Base-by-base conservation (phyloP, 1,140 invertebrate species). In the Ceratitis capitata region DNA sequence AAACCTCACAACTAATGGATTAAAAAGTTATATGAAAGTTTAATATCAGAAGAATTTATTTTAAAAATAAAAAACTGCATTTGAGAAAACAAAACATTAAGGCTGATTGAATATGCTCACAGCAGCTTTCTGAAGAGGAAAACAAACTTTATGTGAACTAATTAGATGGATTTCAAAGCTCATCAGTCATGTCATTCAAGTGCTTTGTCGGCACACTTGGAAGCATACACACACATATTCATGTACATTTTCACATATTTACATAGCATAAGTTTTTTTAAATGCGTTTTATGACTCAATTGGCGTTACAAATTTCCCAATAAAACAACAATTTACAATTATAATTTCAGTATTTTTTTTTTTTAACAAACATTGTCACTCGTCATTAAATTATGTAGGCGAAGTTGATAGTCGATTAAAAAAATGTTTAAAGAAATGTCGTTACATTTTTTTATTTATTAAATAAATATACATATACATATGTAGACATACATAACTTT, bases 301-400 rank as follows among this genome's bases (percentile, higher is more conserved):
- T 45, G 69, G 69, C 69, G 69, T 78, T 78, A 78, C 69, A 78
- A 78, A 47, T 78, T 74, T 78, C 42, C 45, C 32, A 26, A 78
- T 78, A 78, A 74, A 74, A 42, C 64, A 64, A 23, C 29, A 74
- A 74, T 74, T 74, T 78, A 78, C 69, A 78, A 45, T 45, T 78
- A 45, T 39, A 42, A 69, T 69, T 7, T n/a, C n/a, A n/a, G n/a
- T n/a, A 42, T 69, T 69, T 42, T 35, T 3, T 56, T 56, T 19
- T 56, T 14, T 19, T 19, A 56, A 5, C 19, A n/a, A 19, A 61
- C 26, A 61, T 6, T 26, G 4, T 29, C 58, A 61, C 26, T 3
- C 26, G 23, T 3, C 12, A 61, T 23, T 61, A 23, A 61, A 56
- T 3, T 53, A 7, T 53, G 51, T 53, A 12, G 51, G 51, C 51